Percentiles rank a stretch among this genome's conserved stretches.
These are phyloP conservation scores for Oreocharis arfaki DNA, from an alignment of 2,113 vertebrate species.

Conservation along the genomic window DNA sequence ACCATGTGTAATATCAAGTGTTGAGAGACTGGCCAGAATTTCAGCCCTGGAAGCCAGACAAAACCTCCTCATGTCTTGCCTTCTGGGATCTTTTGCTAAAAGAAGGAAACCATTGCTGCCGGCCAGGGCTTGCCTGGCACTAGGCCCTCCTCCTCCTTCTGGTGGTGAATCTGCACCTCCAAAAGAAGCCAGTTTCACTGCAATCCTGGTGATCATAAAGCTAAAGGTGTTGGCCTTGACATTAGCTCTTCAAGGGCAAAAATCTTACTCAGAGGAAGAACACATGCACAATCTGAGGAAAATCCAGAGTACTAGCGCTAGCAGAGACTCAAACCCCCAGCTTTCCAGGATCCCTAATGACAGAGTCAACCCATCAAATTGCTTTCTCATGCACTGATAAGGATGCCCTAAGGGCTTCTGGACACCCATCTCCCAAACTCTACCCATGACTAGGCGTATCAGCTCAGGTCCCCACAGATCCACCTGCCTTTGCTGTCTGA, in stretches of 20 bases:
- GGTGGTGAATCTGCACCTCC: neutral
- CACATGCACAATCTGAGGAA: neutral
- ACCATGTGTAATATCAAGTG: neutral
- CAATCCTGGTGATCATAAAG: neutral
- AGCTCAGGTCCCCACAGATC: neutral
- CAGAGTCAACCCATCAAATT: neutral
- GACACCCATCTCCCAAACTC: neutral
- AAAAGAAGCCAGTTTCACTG: neutral
- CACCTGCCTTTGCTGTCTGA: neutral
- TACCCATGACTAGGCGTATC: neutral
- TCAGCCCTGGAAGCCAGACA: constrained; percentile 7
- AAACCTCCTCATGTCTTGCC: neutral
- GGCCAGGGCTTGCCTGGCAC: neutral
- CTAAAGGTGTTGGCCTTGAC: neutral
- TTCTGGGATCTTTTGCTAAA: neutral
- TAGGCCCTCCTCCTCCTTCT: neutral
- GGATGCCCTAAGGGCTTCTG: neutral
- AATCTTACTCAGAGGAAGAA: neutral
- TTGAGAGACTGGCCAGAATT: neutral
- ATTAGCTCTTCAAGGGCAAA: neutral
- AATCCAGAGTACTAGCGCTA: neutral
- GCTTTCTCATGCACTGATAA: neutral
- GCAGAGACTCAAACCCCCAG: neutral
- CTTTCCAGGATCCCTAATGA: neutral
- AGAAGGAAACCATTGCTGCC: neutral